phyloP scores from a whole-genome alignment of 2,113 vertebrate species.

The human region DNA sequence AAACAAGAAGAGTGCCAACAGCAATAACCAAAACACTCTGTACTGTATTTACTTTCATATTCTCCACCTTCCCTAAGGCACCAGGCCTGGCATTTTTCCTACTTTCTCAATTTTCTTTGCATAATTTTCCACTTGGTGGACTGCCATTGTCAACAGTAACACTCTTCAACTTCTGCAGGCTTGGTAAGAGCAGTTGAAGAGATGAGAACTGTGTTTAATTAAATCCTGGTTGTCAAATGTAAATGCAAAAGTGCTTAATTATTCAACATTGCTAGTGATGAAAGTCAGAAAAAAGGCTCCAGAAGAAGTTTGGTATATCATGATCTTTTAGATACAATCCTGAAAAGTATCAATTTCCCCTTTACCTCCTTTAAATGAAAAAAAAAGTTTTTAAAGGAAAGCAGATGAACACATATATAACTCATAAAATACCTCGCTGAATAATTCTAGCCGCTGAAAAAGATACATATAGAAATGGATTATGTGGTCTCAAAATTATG shows the following conservation, averaged over 20 bases:
- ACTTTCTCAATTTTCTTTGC: conserved; percentile 76
- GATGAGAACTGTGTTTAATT: conserved; percentile 65
- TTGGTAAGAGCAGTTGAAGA: conserved; percentile 67
- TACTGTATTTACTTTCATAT: conserved; percentile 72
- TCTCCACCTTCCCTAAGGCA: conserved; percentile 65
- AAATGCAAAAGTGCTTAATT: conserved; percentile 64
- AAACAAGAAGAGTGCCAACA: conserved; percentile 72
- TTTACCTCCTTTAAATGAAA: background rate
- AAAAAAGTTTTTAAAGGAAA: background rate
- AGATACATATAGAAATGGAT: background rate
- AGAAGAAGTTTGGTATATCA: conserved; percentile 39
- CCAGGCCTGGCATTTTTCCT: conserved; percentile 71
- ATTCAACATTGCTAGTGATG: conserved; percentile 43
- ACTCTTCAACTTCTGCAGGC: conserved; percentile 70
- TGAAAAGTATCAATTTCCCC: background rate
- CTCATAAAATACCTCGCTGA: background rate
- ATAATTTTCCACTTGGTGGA: conserved; percentile 76
- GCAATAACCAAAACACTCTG: conserved; percentile 64
- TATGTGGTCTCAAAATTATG: background rate
- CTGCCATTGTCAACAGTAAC: conserved; percentile 72
- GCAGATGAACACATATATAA: background rate
- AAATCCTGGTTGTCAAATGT: conserved; percentile 56
- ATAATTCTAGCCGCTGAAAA: background rate
- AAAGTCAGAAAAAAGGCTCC: conserved; percentile 45
- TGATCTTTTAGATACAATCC: conserved; percentile 16